Evolutionary conservation across 2,888 invertebrate genomes (phyloP), one percentile per base, ranked within the genome.

Genomic region (Stenurella melanura): DNA sequence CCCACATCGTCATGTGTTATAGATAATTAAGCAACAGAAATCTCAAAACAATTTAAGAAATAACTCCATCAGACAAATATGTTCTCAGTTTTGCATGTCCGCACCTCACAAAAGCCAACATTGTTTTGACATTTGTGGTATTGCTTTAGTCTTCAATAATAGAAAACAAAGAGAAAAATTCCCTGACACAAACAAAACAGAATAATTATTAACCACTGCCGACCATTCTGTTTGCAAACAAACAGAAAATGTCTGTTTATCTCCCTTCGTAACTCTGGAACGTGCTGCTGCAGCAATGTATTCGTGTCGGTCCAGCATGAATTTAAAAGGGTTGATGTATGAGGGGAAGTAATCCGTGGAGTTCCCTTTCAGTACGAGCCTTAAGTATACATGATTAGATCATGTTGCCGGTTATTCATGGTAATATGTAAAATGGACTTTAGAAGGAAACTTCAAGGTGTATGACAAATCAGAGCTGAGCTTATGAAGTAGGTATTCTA

Each of bases 301-400:
- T 42, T 50, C 7, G 17, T 66, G 7, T 50, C 50, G 7, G 4
- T 38, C 10, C 64, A 66, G 42, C 21, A 15, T 11, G 50, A 15
- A 12, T 66, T 42, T 34, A 30, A 50, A 70, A 60, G 70, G 70
- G 70, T 70, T 50, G 60, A 6, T 7, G 15, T 42, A n/a, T n/a
- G 17, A 70, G 60, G 70, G 70, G 70, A 42, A 30, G 19, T 19
- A 56, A 67, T 21, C 19, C 21, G 12, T 15, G 12, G 34, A 70
- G 50, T 69, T 68, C 77, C 77, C 79, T 73, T 77, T 69, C 64
- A 63, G 72, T 73, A 72, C 74, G 75, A 58, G 75, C 76, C 60
- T 54, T 21, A 63, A 73, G 57, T 71, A 57, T 72, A 60, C 74
- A 68, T 79, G 75, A 79, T 79, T 79, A 77, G 77, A 77, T 77